Percentiles rank a stretch among this genome's conserved stretches.
These are phyloP conservation scores for Drosophila aff. DNA, from an alignment of 1,140 invertebrate species.

Conservation along the genomic window DNA sequence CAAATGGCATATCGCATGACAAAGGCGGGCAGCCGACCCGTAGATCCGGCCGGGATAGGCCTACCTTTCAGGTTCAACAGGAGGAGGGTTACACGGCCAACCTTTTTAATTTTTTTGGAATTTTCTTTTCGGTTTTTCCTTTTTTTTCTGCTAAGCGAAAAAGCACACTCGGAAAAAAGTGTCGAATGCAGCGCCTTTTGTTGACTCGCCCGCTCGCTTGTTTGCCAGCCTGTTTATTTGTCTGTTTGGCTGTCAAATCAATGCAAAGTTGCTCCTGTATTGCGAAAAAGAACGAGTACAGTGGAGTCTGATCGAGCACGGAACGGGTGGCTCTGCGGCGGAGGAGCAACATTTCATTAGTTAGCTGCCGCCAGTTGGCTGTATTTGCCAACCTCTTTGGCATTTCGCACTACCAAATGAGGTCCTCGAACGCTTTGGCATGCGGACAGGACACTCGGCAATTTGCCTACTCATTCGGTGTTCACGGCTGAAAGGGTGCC, in stretches of 20 bases:
- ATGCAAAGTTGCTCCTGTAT: background rate
- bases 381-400: slow-evolving; percentile 43
- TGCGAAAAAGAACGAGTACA: slow-evolving; percentile 15
- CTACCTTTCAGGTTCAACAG: slow-evolving; percentile 18
- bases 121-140: background rate
- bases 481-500: slow-evolving; percentile 1
- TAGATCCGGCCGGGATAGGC: slow-evolving; percentile 37
- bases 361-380: background rate
- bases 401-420: slow-evolving; percentile 32
- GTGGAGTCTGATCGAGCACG: background rate
- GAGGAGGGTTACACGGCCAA: background rate
- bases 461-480: slow-evolving; percentile 11
- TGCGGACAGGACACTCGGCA: slow-evolving; percentile 14
- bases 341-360: slow-evolving; percentile 50
- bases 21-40: slow-evolving; percentile 39
- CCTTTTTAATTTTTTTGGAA: background rate
- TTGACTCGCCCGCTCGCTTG: slow-evolving; percentile 54
- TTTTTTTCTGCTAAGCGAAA: slow-evolving; percentile 45
- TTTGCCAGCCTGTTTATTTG: slow-evolving; percentile 56
- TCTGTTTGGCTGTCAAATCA: slow-evolving; percentile 49
- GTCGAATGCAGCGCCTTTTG: slow-evolving; percentile 32
- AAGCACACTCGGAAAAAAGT: slow-evolving; percentile 40
- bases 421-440: slow-evolving; percentile 16
- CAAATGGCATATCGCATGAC: slow-evolving; percentile 60
- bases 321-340: background rate